phyloP scores from a whole-genome alignment of 2,113 vertebrate genomes.

The Hemibagrus wyckioides region DNA sequence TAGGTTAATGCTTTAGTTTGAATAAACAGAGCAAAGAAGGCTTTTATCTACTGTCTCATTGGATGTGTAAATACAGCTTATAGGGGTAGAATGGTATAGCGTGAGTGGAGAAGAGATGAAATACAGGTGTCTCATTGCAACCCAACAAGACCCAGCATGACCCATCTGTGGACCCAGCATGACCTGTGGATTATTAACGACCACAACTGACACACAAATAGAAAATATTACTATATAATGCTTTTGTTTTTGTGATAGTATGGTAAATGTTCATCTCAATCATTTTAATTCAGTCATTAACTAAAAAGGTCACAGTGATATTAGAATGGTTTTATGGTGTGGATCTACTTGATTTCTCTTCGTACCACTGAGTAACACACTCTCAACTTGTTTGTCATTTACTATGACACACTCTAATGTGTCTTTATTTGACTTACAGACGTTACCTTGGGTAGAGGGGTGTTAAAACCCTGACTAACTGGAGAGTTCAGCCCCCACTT shows the following conservation, averaged over 20 bases:
- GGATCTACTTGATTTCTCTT: conserved; percentile 20
- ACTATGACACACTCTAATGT: conserved; percentile 55
- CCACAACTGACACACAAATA: conserved; percentile 11
- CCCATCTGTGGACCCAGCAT: conserved; percentile 40
- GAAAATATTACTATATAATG: background rate
- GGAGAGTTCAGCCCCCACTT: conserved; percentile 9
- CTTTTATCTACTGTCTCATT: conserved; percentile 47
- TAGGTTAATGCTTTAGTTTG: conserved; percentile 47
- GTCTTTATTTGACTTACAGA: conserved; percentile 55
- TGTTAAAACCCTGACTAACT: conserved; percentile 27
- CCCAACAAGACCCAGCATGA: conserved; percentile 52
- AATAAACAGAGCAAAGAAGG: conserved; percentile 49
- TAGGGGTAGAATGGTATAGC: conserved; percentile 46
- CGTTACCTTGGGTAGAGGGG: conserved; percentile 35
- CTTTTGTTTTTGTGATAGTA: background rate
- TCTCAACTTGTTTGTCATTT: conserved; percentile 68
- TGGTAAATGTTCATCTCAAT: background rate
- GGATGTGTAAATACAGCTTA: conserved; percentile 57
- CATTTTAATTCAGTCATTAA: conserved; percentile 29
- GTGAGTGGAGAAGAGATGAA: conserved; percentile 51
- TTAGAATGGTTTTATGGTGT: conserved; percentile 18
- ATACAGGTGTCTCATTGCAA: conserved; percentile 50
- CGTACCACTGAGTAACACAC: conserved; percentile 60
- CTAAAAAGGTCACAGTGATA: conserved; percentile 11
- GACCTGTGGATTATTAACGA: conserved; percentile 14